Evolutionary conservation across 2,888 invertebrate genomes (phyloP).

Genomic region (Tipula helvola): DNA sequence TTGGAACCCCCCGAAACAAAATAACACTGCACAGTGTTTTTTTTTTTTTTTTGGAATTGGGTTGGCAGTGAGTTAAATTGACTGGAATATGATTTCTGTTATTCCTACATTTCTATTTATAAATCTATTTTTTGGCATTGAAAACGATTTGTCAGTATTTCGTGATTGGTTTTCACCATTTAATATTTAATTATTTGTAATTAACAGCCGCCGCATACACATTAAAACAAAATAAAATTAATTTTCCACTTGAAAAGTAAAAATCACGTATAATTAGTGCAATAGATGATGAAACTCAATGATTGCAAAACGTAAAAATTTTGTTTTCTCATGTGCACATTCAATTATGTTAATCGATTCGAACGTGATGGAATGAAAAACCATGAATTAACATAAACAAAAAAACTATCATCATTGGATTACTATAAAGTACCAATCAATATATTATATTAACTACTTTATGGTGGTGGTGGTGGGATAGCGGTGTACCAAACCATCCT

Average conservation of each 20-base stretch:
- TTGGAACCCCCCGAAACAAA: background rate
- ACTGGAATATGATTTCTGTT: background rate
- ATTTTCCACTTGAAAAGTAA: background rate
- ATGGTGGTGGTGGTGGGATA: background rate
- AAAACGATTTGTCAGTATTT: background rate
- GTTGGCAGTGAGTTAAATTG: background rate
- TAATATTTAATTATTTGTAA: background rate
- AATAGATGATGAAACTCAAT: background rate
- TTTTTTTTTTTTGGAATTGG: background rate
- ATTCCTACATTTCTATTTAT: background rate
- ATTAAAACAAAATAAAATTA: background rate
- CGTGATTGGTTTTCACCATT: background rate
- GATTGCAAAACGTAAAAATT: background rate
- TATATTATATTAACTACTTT: background rate
- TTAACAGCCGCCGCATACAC: background rate
- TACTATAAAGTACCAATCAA: background rate
- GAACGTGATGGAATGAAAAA: background rate
- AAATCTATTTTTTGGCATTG: background rate
- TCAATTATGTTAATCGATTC: background rate
- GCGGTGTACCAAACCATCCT: background rate
- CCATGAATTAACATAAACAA: background rate
- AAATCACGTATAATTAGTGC: constrained; percentile 4
- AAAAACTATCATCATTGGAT: background rate
- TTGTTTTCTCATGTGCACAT: background rate
- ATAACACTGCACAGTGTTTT: background rate